A percentile compares a stretch with the other conserved stretches of the same genome.
phyloP scores from a whole-genome alignment of 2,113 vertebrate species.

The Noctilio leporinus region DNA sequence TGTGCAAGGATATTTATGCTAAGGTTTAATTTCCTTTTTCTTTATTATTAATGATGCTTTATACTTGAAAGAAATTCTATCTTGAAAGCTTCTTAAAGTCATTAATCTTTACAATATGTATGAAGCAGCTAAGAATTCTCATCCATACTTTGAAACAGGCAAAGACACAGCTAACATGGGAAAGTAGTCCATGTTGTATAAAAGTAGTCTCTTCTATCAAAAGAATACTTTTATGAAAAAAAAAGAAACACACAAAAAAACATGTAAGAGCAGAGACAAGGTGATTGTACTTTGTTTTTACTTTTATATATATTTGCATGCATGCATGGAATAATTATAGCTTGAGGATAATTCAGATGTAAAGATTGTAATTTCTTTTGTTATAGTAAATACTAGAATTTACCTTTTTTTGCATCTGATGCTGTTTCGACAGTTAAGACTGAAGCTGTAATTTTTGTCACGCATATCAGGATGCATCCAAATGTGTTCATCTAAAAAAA shows the following conservation, averaged over 20 bases:
- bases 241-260: not conserved
- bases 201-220: not conserved
- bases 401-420: not conserved
- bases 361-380: not conserved
- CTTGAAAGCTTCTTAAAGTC: constrained; percentile 41
- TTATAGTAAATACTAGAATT: not conserved
- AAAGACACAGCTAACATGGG: not conserved
- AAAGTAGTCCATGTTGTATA: not conserved
- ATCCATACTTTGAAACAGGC: constrained; percentile 14
- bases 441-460: not conserved
- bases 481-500: not conserved
- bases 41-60: constrained; percentile 69
- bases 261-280: not conserved
- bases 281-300: not conserved
- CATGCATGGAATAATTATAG: not conserved
- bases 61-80: constrained; percentile 54
- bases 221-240: not conserved
- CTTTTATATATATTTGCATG: not conserved
- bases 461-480: not conserved
- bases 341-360: not conserved
- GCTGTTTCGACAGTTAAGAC: not conserved
- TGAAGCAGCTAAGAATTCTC: constrained; percentile 45
- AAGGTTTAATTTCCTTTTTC: constrained; percentile 65
- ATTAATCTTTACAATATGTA: constrained; percentile 58
- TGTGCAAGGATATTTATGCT: constrained; percentile 54